Conservation (phyloP, 2,797 vertebrate genomes). For the Neostethus bicornis region DNA sequence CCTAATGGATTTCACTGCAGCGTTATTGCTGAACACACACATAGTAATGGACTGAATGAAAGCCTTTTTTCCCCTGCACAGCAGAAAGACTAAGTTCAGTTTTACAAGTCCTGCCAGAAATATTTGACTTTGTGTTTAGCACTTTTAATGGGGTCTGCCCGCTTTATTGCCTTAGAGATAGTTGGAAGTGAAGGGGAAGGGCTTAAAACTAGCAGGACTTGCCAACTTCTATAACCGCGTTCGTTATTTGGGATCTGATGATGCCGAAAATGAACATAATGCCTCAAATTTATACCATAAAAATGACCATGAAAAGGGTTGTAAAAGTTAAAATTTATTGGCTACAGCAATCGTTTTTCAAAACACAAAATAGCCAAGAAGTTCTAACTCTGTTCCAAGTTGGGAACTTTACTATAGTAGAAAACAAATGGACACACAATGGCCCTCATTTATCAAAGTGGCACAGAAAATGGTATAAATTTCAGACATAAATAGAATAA, state of each 20-base stretch:
- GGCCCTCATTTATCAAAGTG: too few relatives aligned
- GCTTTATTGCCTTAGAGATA: slow-evolving; percentile 18
- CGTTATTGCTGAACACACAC: slow-evolving; percentile 75
- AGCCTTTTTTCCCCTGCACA: slow-evolving; percentile 47
- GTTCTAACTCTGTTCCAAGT: too few relatives aligned
- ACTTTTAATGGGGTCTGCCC: slow-evolving; percentile 33
- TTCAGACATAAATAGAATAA: too few relatives aligned
- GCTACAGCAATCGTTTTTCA: too few relatives aligned
- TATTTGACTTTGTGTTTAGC: slow-evolving; percentile 38
- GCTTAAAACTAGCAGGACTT: slow-evolving; percentile 2
- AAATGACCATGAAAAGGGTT: background rate
- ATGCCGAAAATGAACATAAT: background rate
- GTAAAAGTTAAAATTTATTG: too few relatives aligned
- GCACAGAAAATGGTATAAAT: too few relatives aligned
- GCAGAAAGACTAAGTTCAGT: slow-evolving; percentile 57
- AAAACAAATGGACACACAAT: too few relatives aligned
- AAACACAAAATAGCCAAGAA: too few relatives aligned
- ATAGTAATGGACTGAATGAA: slow-evolving; percentile 62
- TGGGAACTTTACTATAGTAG: too few relatives aligned
- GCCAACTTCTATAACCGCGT: background rate
- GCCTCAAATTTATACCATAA: background rate
- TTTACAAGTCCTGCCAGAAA: slow-evolving; percentile 52
- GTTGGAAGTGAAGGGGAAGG: slow-evolving; percentile 11
- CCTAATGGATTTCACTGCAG: slow-evolving; percentile 76
- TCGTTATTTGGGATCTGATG: background rate